phyloP scores from a whole-genome alignment of 2,888 invertebrate genomes.

The Agonopterix subpropinquella region DNA sequence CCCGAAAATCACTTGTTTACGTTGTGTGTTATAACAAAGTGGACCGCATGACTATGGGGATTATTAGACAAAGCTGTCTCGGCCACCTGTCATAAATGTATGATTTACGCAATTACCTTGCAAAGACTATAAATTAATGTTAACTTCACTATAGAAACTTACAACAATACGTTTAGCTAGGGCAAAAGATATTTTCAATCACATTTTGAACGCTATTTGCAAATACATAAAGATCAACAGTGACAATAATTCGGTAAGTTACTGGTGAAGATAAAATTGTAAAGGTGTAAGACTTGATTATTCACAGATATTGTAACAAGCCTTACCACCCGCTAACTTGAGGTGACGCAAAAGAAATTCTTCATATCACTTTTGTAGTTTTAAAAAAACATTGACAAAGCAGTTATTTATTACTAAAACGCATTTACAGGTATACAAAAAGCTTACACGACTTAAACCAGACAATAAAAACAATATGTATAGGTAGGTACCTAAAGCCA shows the following conservation, averaged over 20 bases:
- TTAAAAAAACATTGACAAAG: constrained; percentile 23
- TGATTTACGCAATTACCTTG: constrained; percentile 72
- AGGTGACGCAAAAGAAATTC: constrained; percentile 54
- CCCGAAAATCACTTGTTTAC: constrained; percentile 46
- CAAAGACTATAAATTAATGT: constrained; percentile 70
- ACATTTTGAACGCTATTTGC: constrained; percentile 27
- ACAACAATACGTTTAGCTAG: constrained; percentile 23
- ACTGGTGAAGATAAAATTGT: constrained; percentile 20
- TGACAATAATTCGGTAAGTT: constrained; percentile 4
- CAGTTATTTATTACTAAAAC: constrained; percentile 17
- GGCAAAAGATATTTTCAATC: constrained; percentile 1
- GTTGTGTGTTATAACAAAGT: constrained; percentile 42
- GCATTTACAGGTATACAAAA: constrained; percentile 15
- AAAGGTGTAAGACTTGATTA: constrained; percentile 49
- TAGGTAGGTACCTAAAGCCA: too few species aligned
- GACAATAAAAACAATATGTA: constrained; percentile 6
- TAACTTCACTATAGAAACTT: constrained; percentile 50
- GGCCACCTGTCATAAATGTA: constrained; percentile 68
- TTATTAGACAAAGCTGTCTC: constrained; percentile 54
- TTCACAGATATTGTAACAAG: constrained; percentile 64
- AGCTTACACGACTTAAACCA: constrained; percentile 1
- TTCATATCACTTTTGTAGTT: constrained; percentile 30
- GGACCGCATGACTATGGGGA: constrained; percentile 31
- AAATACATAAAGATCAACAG: constrained; percentile 4
- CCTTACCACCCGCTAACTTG: constrained; percentile 67